These are phyloP conservation scores for Trypoxylon attenuatum DNA, from an alignment of 2,888 invertebrate species.

Conservation along the genomic window DNA sequence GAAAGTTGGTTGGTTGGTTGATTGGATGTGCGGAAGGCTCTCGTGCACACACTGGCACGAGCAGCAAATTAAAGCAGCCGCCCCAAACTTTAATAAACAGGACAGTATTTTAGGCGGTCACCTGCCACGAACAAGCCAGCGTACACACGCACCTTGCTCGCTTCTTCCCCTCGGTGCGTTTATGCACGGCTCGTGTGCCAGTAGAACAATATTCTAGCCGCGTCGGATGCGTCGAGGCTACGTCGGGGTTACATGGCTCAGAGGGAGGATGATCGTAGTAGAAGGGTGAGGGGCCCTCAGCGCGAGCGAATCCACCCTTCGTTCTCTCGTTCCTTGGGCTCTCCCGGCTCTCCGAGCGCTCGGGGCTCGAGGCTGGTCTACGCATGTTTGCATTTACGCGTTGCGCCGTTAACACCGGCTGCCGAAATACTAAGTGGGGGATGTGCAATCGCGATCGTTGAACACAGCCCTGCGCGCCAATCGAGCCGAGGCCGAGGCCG, in stretches of 20 bases:
- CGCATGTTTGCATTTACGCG: conserved; percentile 60
- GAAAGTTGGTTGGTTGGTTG: too few species aligned
- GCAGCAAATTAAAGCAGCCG: background rate
- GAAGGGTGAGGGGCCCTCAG: background rate
- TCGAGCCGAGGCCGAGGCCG: too few species aligned
- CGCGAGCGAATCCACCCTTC: conserved; percentile 3
- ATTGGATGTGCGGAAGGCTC: background rate
- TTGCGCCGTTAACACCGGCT: conserved; percentile 55
- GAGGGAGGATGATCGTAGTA: too few species aligned
- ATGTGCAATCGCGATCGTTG: conserved; percentile 58
- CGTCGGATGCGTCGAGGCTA: too few species aligned
- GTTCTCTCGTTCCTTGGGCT: conserved; percentile 12
- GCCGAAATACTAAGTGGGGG: conserved; percentile 57
- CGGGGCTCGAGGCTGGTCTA: too few species aligned
- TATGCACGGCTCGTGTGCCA: background rate
- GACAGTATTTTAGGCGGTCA: background rate
- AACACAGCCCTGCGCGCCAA: conserved; percentile 34
- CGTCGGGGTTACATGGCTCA: too few species aligned
- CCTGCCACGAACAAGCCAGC: background rate
- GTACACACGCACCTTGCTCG: background rate
- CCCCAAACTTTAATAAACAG: background rate
- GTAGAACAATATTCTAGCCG: background rate
- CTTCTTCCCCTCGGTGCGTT: too few species aligned
- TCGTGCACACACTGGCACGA: too few species aligned
- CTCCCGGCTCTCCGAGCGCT: conserved; percentile 11